A percentile compares a stretch with the other conserved stretches of the same genome.
Evolutionary conservation across 1,140 invertebrate species (phyloP).

Genomic region (Microplitis demolitor): DNA sequence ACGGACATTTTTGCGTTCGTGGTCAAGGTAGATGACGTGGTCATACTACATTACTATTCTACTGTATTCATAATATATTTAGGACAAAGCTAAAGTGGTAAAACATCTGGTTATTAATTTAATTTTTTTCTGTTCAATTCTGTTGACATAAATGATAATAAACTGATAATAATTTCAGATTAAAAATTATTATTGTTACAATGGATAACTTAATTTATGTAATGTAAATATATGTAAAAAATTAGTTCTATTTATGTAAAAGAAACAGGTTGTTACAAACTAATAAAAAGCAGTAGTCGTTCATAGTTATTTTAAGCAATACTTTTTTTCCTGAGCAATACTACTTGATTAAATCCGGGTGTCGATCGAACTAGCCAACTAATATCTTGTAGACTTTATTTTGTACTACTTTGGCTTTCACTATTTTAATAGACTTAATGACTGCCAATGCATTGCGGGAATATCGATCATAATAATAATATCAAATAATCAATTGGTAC

Average conservation of each 20-base stretch:
- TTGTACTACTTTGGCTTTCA: background rate
- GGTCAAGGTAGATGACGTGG: conserved; percentile 31
- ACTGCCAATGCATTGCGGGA: background rate
- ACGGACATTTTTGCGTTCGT: conserved; percentile 27
- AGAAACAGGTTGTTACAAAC: too few relatives aligned
- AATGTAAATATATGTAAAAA: too few relatives aligned
- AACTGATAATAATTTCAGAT: background rate
- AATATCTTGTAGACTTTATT: conserved; percentile 2
- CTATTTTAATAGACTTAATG: background rate
- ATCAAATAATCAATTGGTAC: background rate
- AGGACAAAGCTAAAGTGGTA: background rate
- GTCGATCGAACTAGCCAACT: background rate
- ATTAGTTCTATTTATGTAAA: too few relatives aligned
- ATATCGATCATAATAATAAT: background rate
- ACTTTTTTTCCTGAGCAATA: background rate
- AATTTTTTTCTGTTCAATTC: background rate
- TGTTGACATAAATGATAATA: background rate
- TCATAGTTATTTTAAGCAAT: background rate
- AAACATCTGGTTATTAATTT: background rate
- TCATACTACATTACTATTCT: background rate
- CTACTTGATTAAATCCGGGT: background rate
- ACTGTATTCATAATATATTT: background rate
- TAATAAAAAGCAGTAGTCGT: background rate
- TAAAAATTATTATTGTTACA: too few relatives aligned
- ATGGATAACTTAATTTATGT: too few relatives aligned